Conservation (phyloP, 2,113 vertebrate species). For the Gobio gobio region DNA sequence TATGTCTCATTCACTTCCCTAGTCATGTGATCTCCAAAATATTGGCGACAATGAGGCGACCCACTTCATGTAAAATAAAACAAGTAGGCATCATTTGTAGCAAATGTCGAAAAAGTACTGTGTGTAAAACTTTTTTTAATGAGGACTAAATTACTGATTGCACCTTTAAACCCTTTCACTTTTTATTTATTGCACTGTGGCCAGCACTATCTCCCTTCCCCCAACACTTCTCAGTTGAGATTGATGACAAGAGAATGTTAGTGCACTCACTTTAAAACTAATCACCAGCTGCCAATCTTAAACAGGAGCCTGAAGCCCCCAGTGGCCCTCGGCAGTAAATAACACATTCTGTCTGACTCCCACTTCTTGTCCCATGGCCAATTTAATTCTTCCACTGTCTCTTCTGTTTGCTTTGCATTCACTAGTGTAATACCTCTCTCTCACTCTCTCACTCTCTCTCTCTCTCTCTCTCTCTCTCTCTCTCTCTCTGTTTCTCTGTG, state of each 20-base stretch:
- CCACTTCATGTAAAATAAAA: not conserved
- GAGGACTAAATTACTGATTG: conserved; percentile 14
- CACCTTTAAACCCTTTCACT: conserved; percentile 27
- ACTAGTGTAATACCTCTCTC: not conserved
- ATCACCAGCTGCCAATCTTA: conserved; percentile 67
- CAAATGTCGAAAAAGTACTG: not conserved
- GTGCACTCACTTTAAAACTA: conserved; percentile 64
- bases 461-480: conserved; percentile 1
- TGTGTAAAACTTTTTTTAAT: not conserved
- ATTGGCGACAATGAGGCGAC: not conserved
- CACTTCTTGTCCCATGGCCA: conserved; percentile 54
- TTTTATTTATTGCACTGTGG: conserved; percentile 35
- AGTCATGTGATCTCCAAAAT: not conserved
- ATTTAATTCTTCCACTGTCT: conserved; percentile 58
- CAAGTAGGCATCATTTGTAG: not conserved
- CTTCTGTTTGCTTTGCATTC: conserved; percentile 54
- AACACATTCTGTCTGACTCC: conserved; percentile 51
- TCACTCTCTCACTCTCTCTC: conserved; percentile 23
- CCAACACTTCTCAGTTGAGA: conserved; percentile 44
- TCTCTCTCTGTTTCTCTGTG: not conserved
- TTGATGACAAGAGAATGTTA: conserved; percentile 53
- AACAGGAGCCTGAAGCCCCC: conserved; percentile 41
- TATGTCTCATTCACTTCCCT: not conserved
- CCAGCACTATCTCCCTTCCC: conserved; percentile 33
- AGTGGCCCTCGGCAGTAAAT: conserved; percentile 56